Base-by-base conservation (phyloP, 1,140 invertebrate genomes). In the Protaetia brevitarsis region DNA sequence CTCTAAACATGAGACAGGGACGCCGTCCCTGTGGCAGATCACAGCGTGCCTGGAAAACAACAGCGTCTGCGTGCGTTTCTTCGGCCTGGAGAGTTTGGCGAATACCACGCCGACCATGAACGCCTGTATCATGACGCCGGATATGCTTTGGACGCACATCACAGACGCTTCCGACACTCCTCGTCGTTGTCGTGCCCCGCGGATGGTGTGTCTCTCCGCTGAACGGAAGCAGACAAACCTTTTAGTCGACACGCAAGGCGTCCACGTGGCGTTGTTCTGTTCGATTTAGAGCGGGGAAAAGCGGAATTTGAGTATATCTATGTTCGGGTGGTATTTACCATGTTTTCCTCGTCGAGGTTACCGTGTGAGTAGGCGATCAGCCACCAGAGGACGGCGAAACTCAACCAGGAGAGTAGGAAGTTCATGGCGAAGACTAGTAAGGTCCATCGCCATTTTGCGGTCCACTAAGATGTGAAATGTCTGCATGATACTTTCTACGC, bases 371-470 rank as follows among this genome's bases (percentile, higher is more conserved):
- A 89, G 6, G 87, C 86, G 66, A 96, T 91, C 13, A 94, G 78
- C 87, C 87, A 90, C 88, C 91, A 96, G 74, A 94, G 91, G 31
- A 89, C 77, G 0, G 91, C 93, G 76, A 96, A 97, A 2, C 88
- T 79, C 3, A 94, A 80, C 94, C 94, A 97, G 13, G 89, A 90
- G 23, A 93, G 81, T 60, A 95, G 83, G 80, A 96, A 96, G 69
- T 91, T 92, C 78, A 94, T 85, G 2, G 93, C 89, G 77, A 96
- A 95, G 13, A 95, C 89, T 13, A 95, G 82, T 51, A 96, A 80
- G 66, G 93, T 95, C 90, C 93, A 97, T 68, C 93, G 86, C 95
- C 95, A 97, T 82, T 94, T 90, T 11, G 89, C 89, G n/a, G 77
- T 93, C 90, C 61, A 92, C 88, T 61, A 91, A 81, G 88, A 89